Evolutionary conservation across 2,888 invertebrate species (phyloP).

Genomic region (Dromius quadrimaculatus): DNA sequence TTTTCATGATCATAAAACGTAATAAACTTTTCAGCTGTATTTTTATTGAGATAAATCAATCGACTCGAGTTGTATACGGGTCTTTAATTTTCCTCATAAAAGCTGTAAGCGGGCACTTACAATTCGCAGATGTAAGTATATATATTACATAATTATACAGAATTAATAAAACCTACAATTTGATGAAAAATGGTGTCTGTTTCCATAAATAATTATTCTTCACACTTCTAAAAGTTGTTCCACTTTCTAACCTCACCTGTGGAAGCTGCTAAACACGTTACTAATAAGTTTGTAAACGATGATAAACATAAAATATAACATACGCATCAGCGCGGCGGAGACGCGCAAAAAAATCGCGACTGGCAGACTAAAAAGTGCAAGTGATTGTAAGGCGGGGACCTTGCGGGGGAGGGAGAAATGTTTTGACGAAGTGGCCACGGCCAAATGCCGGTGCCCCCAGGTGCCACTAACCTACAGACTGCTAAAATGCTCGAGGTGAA

Average conservation of each 20-base stretch:
- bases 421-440: constrained; percentile 24
- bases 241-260: background rate
- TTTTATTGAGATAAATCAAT: constrained; percentile 29
- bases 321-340: background rate
- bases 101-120: background rate
- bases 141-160: constrained; percentile 28
- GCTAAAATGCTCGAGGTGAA: background rate
- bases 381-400: background rate
- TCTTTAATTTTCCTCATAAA: background rate
- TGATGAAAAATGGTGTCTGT: background rate
- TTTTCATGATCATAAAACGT: too few relatives aligned
- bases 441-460: background rate
- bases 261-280: constrained; percentile 21
- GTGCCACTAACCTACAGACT: constrained; percentile 40
- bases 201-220: background rate
- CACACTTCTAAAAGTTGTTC: background rate
- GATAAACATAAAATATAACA: constrained; percentile 24
- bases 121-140: constrained; percentile 8
- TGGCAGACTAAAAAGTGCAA: constrained; percentile 32
- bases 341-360: constrained; percentile 22
- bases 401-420: background rate
- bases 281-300: constrained; percentile 40
- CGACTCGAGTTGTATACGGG: constrained; percentile 8
- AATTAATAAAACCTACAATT: constrained; percentile 21
- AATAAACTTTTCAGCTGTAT: background rate